A percentile compares a stretch with the other conserved stretches of the same genome.
phyloP scores from a whole-genome alignment of 1,140 invertebrate genomes.

The Drosophila oshimai region DNA sequence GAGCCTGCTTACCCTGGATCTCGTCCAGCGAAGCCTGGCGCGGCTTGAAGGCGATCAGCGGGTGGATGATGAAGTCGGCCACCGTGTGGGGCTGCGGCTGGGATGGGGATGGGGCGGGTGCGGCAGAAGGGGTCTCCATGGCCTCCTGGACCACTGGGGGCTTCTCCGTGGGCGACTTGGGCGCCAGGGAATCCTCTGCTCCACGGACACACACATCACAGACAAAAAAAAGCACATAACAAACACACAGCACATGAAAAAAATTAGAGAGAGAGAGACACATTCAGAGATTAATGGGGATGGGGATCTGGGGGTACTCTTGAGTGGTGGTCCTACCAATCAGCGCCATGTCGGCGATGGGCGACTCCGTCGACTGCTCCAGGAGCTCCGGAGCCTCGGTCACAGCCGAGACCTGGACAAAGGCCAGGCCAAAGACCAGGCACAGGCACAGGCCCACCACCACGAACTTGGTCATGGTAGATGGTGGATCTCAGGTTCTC shows the following conservation, averaged over 20 bases:
- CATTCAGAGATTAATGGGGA: slow-evolving; percentile 1
- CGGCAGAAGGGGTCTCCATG: background rate
- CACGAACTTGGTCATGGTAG: slow-evolving; percentile 53
- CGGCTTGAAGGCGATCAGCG: slow-evolving; percentile 75
- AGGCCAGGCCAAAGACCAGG: slow-evolving; percentile 26
- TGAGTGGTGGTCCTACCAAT: slow-evolving; percentile 74
- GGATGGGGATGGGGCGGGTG: background rate
- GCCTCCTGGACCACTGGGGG: slow-evolving; percentile 19
- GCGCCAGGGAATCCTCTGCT: slow-evolving; percentile 39
- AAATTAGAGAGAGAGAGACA: slow-evolving; percentile 29
- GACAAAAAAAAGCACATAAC: slow-evolving; percentile 35
- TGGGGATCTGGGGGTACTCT: background rate
- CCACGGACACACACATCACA: slow-evolving; percentile 6
- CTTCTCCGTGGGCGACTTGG: slow-evolving; percentile 64
- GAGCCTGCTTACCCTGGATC: slow-evolving; percentile 72
- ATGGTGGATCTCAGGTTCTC: background rate
- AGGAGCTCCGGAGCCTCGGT: slow-evolving; percentile 20
- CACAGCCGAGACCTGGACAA: slow-evolving; percentile 18
- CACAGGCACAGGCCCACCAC: slow-evolving; percentile 39
- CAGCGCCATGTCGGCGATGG: slow-evolving; percentile 75
- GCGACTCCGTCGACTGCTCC: slow-evolving; percentile 74
- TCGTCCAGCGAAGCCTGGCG: slow-evolving; percentile 49
- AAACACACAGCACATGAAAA: slow-evolving; percentile 42
- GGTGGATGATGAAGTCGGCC: slow-evolving; percentile 78
- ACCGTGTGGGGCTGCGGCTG: slow-evolving; percentile 65